phyloP scores from a whole-genome alignment of 1,140 invertebrate genomes.

The Lutraria rhynchaena region DNA sequence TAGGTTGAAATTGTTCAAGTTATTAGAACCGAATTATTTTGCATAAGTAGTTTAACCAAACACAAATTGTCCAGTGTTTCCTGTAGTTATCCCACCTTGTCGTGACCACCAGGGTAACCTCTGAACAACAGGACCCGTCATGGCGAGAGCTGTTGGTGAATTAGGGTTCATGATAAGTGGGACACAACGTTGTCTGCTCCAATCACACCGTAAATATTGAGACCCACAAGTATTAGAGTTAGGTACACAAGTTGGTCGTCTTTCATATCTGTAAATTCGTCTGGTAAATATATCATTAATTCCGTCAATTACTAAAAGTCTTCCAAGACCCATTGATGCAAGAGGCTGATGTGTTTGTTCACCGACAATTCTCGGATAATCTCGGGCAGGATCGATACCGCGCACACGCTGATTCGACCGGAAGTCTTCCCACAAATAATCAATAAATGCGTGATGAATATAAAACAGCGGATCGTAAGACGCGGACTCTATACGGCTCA shows the following conservation, averaged over 20 bases:
- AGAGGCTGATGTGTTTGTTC: slow-evolving; percentile 65
- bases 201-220: slow-evolving; percentile 67
- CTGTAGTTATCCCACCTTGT: slow-evolving; percentile 4
- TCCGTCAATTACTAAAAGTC: slow-evolving; percentile 68
- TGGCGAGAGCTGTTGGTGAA: slow-evolving; percentile 9
- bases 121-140: slow-evolving; percentile 38
- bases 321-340: slow-evolving; percentile 66
- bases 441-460: slow-evolving; percentile 68
- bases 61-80: slow-evolving; percentile 43
- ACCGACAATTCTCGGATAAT: slow-evolving; percentile 70
- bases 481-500: slow-evolving; percentile 67
- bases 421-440: slow-evolving; percentile 73
- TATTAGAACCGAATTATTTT: background rate
- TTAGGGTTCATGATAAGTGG: slow-evolving; percentile 67
- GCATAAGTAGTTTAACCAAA: slow-evolving; percentile 50
- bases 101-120: slow-evolving; percentile 49
- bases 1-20: too few species aligned
- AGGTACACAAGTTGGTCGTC: slow-evolving; percentile 62
- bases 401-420: slow-evolving; percentile 68
- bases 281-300: slow-evolving; percentile 69
- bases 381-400: slow-evolving; percentile 66
- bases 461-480: slow-evolving; percentile 71
- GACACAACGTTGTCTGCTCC: slow-evolving; percentile 61
- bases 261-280: slow-evolving; percentile 67
- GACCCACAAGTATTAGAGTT: slow-evolving; percentile 67